Percentiles rank a stretch among this genome's conserved stretches.
phyloP scores from a whole-genome alignment of 2,113 vertebrate genomes.

The Carettochelys insculpta region DNA sequence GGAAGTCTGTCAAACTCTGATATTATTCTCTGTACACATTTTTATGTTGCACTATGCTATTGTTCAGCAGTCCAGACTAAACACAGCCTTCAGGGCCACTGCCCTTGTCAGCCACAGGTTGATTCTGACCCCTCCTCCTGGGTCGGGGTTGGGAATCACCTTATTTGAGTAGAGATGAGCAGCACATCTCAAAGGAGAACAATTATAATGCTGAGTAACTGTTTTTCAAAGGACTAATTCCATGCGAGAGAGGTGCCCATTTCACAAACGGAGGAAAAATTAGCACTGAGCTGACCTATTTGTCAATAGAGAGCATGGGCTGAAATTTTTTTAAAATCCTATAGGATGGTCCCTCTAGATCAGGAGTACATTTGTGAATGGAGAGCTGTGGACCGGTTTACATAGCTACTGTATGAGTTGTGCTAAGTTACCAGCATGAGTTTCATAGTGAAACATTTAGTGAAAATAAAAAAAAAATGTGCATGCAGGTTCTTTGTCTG shows the following conservation, averaged over 20 bases:
- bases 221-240: neutral
- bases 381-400: neutral
- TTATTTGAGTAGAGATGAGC: too few species aligned
- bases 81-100: too few species aligned
- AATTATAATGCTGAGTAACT: too few species aligned
- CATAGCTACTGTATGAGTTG: neutral
- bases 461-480: neutral
- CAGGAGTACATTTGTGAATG: neutral
- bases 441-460: neutral
- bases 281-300: neutral
- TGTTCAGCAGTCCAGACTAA: too few species aligned
- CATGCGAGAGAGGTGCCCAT: neutral
- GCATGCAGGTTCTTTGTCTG: neutral
- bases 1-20: too few species aligned
- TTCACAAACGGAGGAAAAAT: neutral
- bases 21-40: too few species aligned
- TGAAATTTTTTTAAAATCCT: neutral
- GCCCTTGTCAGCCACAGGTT: too few species aligned
- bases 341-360: neutral
- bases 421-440: neutral
- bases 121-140: too few species aligned
- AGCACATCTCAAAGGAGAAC: too few species aligned
- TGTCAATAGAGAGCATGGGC: neutral
- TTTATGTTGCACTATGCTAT: too few species aligned
- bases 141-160: too few species aligned